Conservation (phyloP, 2,113 vertebrate species). For the Oryzias celebensis region DNA sequence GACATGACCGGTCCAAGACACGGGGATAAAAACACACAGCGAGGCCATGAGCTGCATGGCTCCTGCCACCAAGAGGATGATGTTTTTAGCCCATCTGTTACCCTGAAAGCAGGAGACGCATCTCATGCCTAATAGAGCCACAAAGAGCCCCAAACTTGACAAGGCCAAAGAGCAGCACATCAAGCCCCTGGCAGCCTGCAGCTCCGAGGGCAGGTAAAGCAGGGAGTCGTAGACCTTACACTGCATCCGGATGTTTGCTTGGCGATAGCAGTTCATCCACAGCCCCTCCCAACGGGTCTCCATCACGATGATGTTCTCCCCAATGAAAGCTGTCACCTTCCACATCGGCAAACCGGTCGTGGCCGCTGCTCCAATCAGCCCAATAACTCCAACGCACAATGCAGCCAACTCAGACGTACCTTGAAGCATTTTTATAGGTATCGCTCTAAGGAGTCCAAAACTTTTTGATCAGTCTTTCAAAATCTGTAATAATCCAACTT, state of each 20-base stretch:
- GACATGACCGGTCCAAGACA: conserved; percentile 78
- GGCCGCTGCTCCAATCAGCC: conserved; percentile 80
- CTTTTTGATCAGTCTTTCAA: background rate
- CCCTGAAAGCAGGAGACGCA: conserved; percentile 62
- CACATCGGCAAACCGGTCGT: conserved; percentile 89
- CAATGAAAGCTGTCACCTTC: conserved; percentile 88
- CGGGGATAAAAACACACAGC: conserved; percentile 75
- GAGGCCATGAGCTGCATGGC: conserved; percentile 73
- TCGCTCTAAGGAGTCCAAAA: conserved; percentile 12
- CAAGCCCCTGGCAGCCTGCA: conserved; percentile 85
- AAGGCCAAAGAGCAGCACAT: conserved; percentile 83
- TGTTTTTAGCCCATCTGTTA: conserved; percentile 66
- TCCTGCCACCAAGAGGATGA: conserved; percentile 73
- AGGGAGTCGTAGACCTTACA: conserved; percentile 88
- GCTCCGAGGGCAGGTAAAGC: conserved; percentile 80
- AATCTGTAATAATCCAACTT: too few species aligned
- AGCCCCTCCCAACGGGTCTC: conserved; percentile 89
- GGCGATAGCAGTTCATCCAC: conserved; percentile 91
- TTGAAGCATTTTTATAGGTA: conserved; percentile 69
- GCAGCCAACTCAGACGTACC: conserved; percentile 78
- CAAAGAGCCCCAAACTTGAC: conserved; percentile 79
- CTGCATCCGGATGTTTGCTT: conserved; percentile 84
- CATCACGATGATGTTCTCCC: conserved; percentile 81
- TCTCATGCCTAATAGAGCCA: conserved; percentile 77
- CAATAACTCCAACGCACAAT: conserved; percentile 78